Percentiles rank a stretch among this genome's conserved stretches.
These are phyloP conservation scores for Lomographa bimaculata DNA, from an alignment of 2,888 invertebrate genomes.

Conservation along the genomic window DNA sequence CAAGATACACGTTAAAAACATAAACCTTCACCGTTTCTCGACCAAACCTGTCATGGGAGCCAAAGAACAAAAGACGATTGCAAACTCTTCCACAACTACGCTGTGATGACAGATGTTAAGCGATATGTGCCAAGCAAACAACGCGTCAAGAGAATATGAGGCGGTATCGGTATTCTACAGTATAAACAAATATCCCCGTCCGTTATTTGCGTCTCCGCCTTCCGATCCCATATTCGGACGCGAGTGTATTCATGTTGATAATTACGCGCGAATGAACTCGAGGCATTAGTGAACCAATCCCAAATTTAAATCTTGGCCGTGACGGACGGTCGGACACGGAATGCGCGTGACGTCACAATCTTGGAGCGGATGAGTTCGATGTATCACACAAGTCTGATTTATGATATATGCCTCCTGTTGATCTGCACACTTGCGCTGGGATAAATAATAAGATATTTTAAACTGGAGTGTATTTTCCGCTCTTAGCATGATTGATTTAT, in stretches of 20 bases:
- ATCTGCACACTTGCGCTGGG: constrained; percentile 32
- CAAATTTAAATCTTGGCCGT: constrained; percentile 73
- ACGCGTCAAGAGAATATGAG: too few relatives aligned
- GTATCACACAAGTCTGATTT: constrained; percentile 35
- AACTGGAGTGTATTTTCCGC: neutral
- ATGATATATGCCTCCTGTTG: constrained; percentile 49
- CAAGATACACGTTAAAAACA: too few relatives aligned
- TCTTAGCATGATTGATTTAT: too few relatives aligned
- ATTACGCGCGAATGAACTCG: constrained; percentile 49
- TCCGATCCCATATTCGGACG: constrained; percentile 59
- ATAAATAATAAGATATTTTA: constrained; percentile 7
- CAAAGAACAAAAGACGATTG: too few relatives aligned
- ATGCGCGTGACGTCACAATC: constrained; percentile 65
- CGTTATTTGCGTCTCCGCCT: constrained; percentile 46
- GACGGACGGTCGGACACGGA: constrained; percentile 55
- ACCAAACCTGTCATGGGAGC: too few relatives aligned
- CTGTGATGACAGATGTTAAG: too few relatives aligned
- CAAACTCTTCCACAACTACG: too few relatives aligned
- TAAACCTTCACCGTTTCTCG: too few relatives aligned
- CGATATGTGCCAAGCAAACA: too few relatives aligned
- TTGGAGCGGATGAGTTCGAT: constrained; percentile 32
- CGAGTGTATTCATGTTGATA: constrained; percentile 54
- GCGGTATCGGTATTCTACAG: too few relatives aligned
- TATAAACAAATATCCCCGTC: constrained; percentile 19
- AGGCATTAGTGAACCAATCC: constrained; percentile 60